Conservation (phyloP, 1,140 invertebrate species). For the Eriosoma lanigerum region DNA sequence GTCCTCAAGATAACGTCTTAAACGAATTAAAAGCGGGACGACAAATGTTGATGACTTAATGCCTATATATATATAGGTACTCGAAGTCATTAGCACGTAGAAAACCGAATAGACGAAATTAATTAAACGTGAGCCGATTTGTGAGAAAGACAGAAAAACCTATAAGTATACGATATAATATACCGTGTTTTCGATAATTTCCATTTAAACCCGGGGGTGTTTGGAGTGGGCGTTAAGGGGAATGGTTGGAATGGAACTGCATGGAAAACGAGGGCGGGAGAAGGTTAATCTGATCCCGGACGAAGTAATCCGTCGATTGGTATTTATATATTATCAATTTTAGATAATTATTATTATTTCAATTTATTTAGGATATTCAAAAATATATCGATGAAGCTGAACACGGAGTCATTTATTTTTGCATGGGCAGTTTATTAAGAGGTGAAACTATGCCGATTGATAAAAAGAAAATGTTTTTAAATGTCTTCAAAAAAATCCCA, state of each 20-base stretch:
- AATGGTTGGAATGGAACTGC: neutral
- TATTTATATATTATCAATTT: no score
- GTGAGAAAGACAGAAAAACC: neutral
- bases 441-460: constrained; percentile 55
- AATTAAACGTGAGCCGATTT: constrained; percentile 47
- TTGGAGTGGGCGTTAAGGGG: constrained; percentile 23
- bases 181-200: constrained; percentile 17
- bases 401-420: constrained; percentile 70
- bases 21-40: neutral
- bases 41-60: neutral
- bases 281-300: constrained; percentile 35
- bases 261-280: neutral
- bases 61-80: neutral
- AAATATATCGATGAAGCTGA: constrained; percentile 56
- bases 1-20: neutral
- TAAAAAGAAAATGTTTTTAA: constrained; percentile 58
- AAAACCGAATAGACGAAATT: constrained; percentile 42
- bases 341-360: no score
- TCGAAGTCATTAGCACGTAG: constrained; percentile 19
- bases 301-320: neutral
- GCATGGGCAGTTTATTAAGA: constrained; percentile 63
- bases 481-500: constrained; percentile 60
- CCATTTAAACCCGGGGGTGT: neutral
- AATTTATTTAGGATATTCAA: constrained; percentile 53
- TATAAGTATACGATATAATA: neutral